A percentile compares a stretch with the other conserved stretches of the same genome.
Conservation (phyloP, 2,888 invertebrate genomes). For the Scaptomyza polygonia region DNA sequence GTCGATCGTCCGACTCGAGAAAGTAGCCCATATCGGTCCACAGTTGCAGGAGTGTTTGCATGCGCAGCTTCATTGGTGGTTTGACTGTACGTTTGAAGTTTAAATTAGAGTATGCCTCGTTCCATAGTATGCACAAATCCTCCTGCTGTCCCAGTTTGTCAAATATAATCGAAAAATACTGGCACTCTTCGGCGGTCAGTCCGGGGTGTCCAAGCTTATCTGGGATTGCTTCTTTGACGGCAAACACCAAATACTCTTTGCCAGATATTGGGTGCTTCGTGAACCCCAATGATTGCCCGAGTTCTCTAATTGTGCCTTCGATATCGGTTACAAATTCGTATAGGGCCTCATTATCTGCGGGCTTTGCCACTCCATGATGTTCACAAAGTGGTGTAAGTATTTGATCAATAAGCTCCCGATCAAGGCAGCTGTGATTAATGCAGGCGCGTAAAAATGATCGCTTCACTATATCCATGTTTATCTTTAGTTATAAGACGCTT, state of each 20-base stretch:
- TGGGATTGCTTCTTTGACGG: slow-evolving; percentile 57
- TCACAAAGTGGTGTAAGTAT: slow-evolving; percentile 57
- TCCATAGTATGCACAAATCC: slow-evolving; percentile 55
- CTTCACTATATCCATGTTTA: slow-evolving; percentile 53
- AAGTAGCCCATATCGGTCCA: slow-evolving; percentile 67
- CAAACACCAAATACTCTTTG: slow-evolving; percentile 63
- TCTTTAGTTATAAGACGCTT: background rate
- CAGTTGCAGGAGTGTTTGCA: slow-evolving; percentile 50
- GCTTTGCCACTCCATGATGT: slow-evolving; percentile 41
- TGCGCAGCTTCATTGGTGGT: slow-evolving; percentile 47
- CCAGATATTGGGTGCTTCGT: slow-evolving; percentile 50
- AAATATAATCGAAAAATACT: slow-evolving; percentile 54
- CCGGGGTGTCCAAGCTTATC: slow-evolving; percentile 49
- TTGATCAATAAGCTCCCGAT: slow-evolving; percentile 47
- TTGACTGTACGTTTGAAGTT: slow-evolving; percentile 17
- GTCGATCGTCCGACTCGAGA: slow-evolving; percentile 33
- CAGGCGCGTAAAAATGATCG: slow-evolving; percentile 61
- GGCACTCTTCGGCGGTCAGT: slow-evolving; percentile 55
- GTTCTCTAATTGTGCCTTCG: slow-evolving; percentile 28
- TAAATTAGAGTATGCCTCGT: slow-evolving; percentile 45
- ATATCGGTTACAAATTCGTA: slow-evolving; percentile 52
- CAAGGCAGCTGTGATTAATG: slow-evolving; percentile 59
- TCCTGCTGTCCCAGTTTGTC: slow-evolving; percentile 49
- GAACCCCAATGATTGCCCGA: slow-evolving; percentile 51
- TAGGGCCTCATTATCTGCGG: slow-evolving; percentile 36